A percentile compares a stretch with the other conserved stretches of the same genome.
Evolutionary conservation across 2,113 vertebrate species (phyloP).

Genomic region (Neofelis nebulosa): DNA sequence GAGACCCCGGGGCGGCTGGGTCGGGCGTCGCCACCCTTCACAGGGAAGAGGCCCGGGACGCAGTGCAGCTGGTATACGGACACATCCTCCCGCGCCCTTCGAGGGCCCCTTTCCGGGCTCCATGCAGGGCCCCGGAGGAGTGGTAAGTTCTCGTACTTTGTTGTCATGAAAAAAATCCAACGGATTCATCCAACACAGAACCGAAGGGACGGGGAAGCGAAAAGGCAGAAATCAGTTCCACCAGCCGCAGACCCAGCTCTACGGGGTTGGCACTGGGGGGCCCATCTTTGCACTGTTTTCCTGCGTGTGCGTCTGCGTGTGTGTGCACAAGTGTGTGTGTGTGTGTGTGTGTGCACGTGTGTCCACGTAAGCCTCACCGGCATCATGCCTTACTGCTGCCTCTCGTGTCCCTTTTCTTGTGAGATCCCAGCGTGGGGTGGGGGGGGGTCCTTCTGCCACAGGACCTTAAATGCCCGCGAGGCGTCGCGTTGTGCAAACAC

Average conservation of each 20-base stretch:
- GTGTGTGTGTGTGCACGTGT: not conserved
- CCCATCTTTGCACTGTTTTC: fast-evolving
- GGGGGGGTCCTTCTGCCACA: fast-evolving
- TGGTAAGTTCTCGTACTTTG: fast-evolving
- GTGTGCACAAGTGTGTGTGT: not conserved
- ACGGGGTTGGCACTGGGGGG: fast-evolving
- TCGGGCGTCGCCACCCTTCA: not conserved
- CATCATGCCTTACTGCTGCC: fast-evolving
- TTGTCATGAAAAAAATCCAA: not conserved
- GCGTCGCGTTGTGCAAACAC: fast-evolving
- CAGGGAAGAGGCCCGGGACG: not conserved
- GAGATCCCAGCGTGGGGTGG: fast-evolving
- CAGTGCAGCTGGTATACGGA: fast-evolving
- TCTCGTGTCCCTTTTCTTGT: fast-evolving
- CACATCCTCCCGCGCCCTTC: fast-evolving
- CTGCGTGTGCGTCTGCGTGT: fast-evolving
- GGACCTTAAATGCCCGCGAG: not conserved
- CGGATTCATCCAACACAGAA: not conserved
- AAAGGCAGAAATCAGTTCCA: fast-evolving
- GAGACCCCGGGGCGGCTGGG: fast-evolving
- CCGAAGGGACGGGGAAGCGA: fast-evolving
- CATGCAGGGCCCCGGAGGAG: not conserved
- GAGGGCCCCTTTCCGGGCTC: fast-evolving
- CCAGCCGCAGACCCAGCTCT: fast-evolving
- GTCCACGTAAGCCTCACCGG: not conserved